Conservation (phyloP, 2,797 vertebrate species). For the Lemur catta region DNA sequence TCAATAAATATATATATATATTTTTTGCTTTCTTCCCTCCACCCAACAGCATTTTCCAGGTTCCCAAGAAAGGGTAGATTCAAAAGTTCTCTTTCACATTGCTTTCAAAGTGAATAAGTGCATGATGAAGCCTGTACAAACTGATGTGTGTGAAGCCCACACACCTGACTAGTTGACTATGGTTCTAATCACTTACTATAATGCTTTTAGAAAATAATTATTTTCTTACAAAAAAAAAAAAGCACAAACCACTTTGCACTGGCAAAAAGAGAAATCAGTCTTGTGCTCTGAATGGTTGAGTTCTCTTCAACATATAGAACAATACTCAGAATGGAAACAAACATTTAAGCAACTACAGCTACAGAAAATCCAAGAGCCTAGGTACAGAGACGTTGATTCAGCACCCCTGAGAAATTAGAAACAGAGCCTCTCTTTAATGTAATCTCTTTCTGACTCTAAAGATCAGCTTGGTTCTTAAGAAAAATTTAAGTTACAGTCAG, state of each 20-base stretch:
- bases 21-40: neutral
- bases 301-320: neutral
- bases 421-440: neutral
- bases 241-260: neutral
- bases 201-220: conserved; percentile 37
- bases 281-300: neutral
- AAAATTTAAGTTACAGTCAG: neutral
- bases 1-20: neutral
- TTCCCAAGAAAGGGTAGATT: neutral
- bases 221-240: neutral
- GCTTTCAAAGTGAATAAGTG: neutral
- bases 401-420: conserved; percentile 41
- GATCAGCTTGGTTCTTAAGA: conserved; percentile 22
- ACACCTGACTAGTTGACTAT: neutral
- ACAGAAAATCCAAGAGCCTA: neutral
- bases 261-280: conserved; percentile 4
- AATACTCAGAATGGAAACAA: neutral
- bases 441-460: conserved; percentile 24
- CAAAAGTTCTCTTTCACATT: neutral
- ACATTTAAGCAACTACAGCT: neutral
- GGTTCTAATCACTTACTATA: neutral
- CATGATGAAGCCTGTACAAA: neutral
- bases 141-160: neutral
- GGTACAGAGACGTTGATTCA: accelerated
- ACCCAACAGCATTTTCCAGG: neutral